Base-by-base conservation (phyloP, 2,113 vertebrate species). In the Scalopus aquaticus region DNA sequence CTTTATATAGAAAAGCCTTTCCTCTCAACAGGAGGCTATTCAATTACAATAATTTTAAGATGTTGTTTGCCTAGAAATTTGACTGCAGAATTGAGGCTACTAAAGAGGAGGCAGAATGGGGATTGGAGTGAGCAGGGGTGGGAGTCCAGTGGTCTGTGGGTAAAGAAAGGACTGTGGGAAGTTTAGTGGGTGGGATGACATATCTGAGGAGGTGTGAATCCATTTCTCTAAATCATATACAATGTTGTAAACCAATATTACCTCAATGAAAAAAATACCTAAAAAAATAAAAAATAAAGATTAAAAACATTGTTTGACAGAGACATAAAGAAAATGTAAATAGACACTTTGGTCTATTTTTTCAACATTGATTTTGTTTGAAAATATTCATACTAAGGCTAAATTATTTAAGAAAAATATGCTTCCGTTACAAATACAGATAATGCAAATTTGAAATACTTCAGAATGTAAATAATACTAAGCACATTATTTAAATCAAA, bases 401-500 rank as follows among this genome's bases (percentile, higher is more conserved):
- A 87, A 96, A 94, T 90, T 58, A 5, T 28, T 90, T 89, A 20
- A 26, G 82, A 49, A 26, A 94, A 94, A 2, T 32, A 13, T 64
- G 6, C 2, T 17, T 82, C 37, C 62, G 88, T 32, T 93, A 96
- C 78, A 16, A 97, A 87, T 82, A 81, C 88, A 28, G 37, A 82
- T n/a, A 32, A 65, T 24, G 17, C 6, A 70, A 81, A 74, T 90
- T 46, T 93, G 17, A 95, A 96, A 73, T 60, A 20, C 78, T 97
- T 96, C 58, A 84, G 20, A 90, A 95, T 84, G 39, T 69, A 93
- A 94, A 19, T 58, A 85, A 87, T 0, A 0, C 73, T 96, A 70
- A 35, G 58, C 46, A 96, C 94, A 97, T 92, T 83, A 56, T 56
- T 67, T 96, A 97, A 35, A 46, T 94, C 0, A 30, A 93, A 62